Conservation (phyloP, 2,888 invertebrate genomes). For the Volucella zonaria region DNA sequence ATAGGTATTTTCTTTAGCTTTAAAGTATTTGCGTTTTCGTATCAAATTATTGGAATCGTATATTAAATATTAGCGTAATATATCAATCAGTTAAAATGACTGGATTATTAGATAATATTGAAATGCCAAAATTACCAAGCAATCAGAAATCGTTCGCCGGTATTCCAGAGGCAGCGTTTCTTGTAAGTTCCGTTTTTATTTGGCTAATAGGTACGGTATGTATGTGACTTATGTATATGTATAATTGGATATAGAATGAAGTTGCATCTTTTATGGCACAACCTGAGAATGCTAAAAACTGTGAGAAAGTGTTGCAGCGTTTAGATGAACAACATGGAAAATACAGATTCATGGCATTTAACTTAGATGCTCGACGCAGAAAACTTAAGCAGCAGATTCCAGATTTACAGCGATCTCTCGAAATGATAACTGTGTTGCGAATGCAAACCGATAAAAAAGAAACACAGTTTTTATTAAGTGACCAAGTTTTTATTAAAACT, state of each 20-base stretch:
- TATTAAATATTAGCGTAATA: too few species aligned
- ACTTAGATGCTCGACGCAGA: slow-evolving; percentile 92
- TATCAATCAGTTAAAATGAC: slow-evolving; percentile 77
- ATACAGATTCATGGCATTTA: slow-evolving; percentile 98
- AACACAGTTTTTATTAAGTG: slow-evolving; percentile 95
- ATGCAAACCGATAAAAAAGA: slow-evolving; percentile 89
- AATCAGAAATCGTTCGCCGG: slow-evolving; percentile 87
- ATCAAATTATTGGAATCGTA: too few species aligned
- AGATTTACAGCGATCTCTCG: slow-evolving; percentile 94
- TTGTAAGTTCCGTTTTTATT: slow-evolving; percentile 85
- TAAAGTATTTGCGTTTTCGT: too few species aligned
- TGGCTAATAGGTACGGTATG: background rate
- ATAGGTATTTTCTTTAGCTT: too few species aligned
- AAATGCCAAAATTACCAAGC: slow-evolving; percentile 82
- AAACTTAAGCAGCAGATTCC: slow-evolving; percentile 95
- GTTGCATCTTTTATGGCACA: slow-evolving; percentile 95
- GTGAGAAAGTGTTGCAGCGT: slow-evolving; percentile 92
- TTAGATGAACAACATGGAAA: slow-evolving; percentile 97
- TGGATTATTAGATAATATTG: slow-evolving; percentile 79
- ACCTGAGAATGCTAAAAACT: slow-evolving; percentile 91
- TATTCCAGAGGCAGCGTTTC: slow-evolving; percentile 94
- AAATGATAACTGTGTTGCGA: slow-evolving; percentile 95
- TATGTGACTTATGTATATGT: background rate
- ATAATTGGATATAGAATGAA: slow-evolving; percentile 88
- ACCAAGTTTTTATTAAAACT: slow-evolving; percentile 94